These are phyloP conservation scores for Doris montereyensis DNA, from an alignment of 2,888 invertebrate species.

Conservation along the genomic window DNA sequence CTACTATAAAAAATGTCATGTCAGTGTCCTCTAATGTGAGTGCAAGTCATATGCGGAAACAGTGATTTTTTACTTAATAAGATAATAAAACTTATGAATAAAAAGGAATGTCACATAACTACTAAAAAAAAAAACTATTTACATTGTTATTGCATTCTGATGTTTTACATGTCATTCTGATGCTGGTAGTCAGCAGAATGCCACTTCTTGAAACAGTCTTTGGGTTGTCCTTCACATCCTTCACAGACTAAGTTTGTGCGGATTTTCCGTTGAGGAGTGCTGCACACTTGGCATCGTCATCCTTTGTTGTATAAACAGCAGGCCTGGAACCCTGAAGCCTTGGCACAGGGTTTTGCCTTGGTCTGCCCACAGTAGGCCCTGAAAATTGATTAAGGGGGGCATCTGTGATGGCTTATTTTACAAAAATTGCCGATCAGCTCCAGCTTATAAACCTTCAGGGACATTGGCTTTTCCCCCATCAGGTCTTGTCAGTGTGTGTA, in stretches of 20 bases:
- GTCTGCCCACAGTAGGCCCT: not conserved
- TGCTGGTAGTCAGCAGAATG: no score
- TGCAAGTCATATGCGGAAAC: no score
- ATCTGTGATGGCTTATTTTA: not conserved
- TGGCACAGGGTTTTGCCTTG: not conserved
- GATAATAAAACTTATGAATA: no score
- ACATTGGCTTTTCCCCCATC: not conserved
- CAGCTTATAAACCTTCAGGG: not conserved
- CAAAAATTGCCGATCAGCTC: constrained; percentile 3
- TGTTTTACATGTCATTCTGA: no score
- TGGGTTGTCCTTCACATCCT: constrained; percentile 30
- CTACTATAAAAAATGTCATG: no score
- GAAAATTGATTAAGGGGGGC: not conserved
- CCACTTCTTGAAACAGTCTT: constrained; percentile 14
- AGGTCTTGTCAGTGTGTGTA: constrained; percentile 13
- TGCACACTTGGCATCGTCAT: constrained; percentile 30
- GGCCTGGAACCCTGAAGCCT: constrained; percentile 10
- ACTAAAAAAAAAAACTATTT: no score
- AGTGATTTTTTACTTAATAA: no score
- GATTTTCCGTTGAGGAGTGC: not conserved
- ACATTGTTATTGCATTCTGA: no score
- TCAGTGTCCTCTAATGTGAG: no score
- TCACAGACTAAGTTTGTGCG: constrained; percentile 12
- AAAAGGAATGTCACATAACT: no score
- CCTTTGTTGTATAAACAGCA: not conserved